Base-by-base conservation (phyloP, 2,797 vertebrate genomes). In the Eulemur albifrons region DNA sequence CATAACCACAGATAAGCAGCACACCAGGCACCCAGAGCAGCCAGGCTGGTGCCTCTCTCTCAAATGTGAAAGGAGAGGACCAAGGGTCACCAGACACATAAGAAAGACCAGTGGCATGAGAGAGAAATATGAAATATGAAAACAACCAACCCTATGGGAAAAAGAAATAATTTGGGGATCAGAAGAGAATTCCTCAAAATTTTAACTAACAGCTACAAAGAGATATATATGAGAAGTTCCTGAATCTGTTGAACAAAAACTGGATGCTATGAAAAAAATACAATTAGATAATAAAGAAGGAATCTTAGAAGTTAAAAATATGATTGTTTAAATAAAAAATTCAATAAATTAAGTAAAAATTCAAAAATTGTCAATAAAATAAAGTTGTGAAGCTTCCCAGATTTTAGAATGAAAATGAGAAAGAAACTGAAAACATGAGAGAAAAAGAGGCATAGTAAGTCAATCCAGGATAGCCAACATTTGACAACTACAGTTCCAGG, bases 141-240 rank as follows among this genome's bases (percentile, higher is more conserved):
- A 72, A 79, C 13, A 73, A 48, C 43, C 54, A 93, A 38, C 7
- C 17, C 52, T 45, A 43, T 25, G 69, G 45, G 83, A 79, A 93
- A 91, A 96, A 87, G 23, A 87, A 95, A 94, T 38, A 90, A 43
- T 23, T 40, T 65, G 88, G 75, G 81, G n/a, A 91, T 69, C 77
- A 69, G 38, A 95, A 84, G 87, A 89, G 65, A 91, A 96, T 81
- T 81, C 83, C 73, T 85, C 38, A 81, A 76, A 81, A 50, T 69
- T 59, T 52, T 76, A 88, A 59, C 38, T 69, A 65, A 52, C 85
- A 61, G 81, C 83, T 87, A 89, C 67, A 79, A 43, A 69, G 73
- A 84, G n/a, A 61, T 63, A 84, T 75, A 54, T 63, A 84, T 75
- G 57, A 95, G 88, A 89, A 90, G 63, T 92, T 81, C 70, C 45